Conservation (phyloP, 2,113 vertebrate species). For the Anarhynchus alexandrinus region DNA sequence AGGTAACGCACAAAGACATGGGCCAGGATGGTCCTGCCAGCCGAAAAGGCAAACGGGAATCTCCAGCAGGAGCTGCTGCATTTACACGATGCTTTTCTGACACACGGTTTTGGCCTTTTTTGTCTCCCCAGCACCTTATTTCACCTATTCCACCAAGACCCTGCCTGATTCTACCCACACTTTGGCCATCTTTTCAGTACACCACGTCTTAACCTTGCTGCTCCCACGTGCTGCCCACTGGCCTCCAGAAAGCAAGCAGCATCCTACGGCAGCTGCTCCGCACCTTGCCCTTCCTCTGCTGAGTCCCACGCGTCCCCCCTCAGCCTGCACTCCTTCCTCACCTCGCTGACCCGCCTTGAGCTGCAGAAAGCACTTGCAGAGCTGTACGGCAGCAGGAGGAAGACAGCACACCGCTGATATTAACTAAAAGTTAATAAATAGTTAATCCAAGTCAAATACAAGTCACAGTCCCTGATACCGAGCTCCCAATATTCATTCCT, state of each 20-base stretch:
- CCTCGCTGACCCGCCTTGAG: fast-evolving
- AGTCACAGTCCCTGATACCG: background rate
- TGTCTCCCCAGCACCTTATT: background rate
- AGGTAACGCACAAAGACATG: background rate
- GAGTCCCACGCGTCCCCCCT: fast-evolving
- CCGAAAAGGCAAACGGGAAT: background rate
- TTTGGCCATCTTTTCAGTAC: background rate
- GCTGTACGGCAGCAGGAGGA: background rate
- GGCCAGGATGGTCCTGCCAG: background rate
- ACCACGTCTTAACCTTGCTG: fast-evolving
- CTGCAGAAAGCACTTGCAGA: background rate
- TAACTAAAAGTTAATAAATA: background rate
- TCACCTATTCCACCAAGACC: fast-evolving
- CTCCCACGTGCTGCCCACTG: background rate
- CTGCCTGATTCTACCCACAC: background rate
- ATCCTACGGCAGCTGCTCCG: background rate
- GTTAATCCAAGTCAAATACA: background rate
- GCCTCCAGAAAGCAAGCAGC: background rate
- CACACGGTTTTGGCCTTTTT: background rate
- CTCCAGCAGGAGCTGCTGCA: background rate
- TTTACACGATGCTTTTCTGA: fast-evolving
- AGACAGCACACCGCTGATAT: background rate
- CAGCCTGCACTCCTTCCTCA: background rate
- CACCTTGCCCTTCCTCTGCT: background rate
- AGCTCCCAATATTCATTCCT: background rate